Evolutionary conservation across 2,888 invertebrate species (phyloP).

Genomic region (Dryocosmus kuriphilus): DNA sequence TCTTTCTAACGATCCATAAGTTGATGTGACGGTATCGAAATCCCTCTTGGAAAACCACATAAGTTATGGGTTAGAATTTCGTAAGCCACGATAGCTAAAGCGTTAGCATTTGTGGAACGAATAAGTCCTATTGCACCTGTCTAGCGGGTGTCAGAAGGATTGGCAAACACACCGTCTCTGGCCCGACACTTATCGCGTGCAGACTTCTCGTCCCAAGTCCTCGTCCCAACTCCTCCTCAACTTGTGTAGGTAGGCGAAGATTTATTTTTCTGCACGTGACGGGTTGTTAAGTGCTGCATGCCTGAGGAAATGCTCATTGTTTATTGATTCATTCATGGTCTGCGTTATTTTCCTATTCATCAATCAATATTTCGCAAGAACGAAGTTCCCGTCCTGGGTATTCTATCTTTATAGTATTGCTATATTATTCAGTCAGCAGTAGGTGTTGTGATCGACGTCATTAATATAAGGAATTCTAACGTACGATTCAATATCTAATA

Average conservation of each 20-base stretch:
- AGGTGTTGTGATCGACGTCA: neutral
- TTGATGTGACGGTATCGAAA: no score
- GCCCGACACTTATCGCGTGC: slow-evolving; percentile 59
- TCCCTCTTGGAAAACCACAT: neutral
- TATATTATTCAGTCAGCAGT: neutral
- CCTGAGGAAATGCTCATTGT: slow-evolving; percentile 7
- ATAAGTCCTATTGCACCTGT: slow-evolving; percentile 54
- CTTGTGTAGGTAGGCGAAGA: slow-evolving; percentile 30
- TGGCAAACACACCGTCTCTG: slow-evolving; percentile 59
- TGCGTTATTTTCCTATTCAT: slow-evolving; percentile 5
- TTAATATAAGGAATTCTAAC: neutral
- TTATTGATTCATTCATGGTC: slow-evolving; percentile 25
- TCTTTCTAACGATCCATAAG: neutral
- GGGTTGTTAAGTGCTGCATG: slow-evolving; percentile 15
- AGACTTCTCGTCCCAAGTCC: slow-evolving; percentile 45
- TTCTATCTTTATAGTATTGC: neutral
- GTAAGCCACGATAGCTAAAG: slow-evolving; percentile 24
- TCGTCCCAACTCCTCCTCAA: slow-evolving; percentile 43
- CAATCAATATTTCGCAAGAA: slow-evolving; percentile 25
- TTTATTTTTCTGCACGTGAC: slow-evolving; percentile 36
- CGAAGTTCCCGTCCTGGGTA: neutral
- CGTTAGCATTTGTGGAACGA: slow-evolving; percentile 31
- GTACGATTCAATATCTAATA: no score
- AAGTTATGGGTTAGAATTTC: slow-evolving; percentile 17
- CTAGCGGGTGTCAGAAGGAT: slow-evolving; percentile 58